Evolutionary conservation across 64 coral and sea anemone genomes (phyloP).

Genomic region (Montipora foliosa): DNA sequence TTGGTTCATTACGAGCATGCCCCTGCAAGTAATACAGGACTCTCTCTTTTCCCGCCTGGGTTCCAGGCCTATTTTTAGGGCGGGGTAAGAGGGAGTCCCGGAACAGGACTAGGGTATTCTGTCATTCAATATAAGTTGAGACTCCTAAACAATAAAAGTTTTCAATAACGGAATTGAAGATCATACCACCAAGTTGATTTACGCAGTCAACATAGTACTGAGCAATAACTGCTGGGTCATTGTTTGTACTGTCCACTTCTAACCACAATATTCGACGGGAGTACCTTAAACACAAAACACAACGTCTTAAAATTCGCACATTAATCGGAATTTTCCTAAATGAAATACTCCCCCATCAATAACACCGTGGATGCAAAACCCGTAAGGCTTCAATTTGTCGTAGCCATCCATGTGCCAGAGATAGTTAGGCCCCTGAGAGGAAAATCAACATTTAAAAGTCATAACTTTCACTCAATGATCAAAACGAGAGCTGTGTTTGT

Average conservation of each 20-base stretch:
- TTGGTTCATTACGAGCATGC: no score
- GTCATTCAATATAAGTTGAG: neutral
- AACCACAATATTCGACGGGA: conserved; percentile 7
- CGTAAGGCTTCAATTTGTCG: neutral
- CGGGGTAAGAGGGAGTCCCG: no score
- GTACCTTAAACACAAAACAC: neutral
- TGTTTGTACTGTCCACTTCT: neutral
- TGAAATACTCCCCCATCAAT: neutral
- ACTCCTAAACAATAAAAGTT: no score
- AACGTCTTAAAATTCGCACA: neutral
- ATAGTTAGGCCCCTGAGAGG: neutral
- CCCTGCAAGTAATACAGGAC: no score
- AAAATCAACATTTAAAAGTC: no score
- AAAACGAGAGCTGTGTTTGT: no score
- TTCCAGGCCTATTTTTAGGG: no score
- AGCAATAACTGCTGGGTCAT: conserved; percentile 5
- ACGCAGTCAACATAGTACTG: conserved; percentile 2
- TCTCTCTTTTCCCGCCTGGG: no score
- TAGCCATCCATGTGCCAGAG: neutral
- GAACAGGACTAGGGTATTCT: no score
- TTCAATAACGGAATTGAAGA: neutral
- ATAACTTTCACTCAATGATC: no score
- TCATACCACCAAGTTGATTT: neutral
- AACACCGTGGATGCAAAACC: neutral
- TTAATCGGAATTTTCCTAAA: neutral